Conservation (phyloP, 2,888 invertebrate genomes). For the Arctia plantaginis region DNA sequence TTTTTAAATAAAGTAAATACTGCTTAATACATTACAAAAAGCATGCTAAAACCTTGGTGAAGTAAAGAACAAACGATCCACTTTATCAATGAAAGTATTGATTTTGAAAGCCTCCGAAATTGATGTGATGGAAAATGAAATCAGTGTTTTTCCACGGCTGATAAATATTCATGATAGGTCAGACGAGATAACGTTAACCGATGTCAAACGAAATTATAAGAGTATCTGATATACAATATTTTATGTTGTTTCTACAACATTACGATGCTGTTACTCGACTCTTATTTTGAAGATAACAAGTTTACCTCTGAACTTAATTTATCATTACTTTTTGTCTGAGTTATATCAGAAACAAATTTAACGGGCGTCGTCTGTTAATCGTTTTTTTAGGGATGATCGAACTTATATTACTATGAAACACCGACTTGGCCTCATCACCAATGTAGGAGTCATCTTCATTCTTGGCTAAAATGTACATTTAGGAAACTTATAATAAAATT, state of each 20-base stretch:
- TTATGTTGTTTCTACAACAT: constrained; percentile 19
- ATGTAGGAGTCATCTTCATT: no score
- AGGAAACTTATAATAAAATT: not conserved
- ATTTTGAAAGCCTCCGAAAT: constrained; percentile 50
- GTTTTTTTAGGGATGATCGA: not conserved
- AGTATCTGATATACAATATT: constrained; percentile 24
- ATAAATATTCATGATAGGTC: constrained; percentile 80
- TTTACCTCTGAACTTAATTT: constrained; percentile 25
- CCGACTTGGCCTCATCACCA: not conserved
- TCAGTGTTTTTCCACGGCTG: constrained; percentile 76
- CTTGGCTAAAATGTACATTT: no score
- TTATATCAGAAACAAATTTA: not conserved
- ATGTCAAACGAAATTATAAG: constrained; percentile 60
- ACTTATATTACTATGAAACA: not conserved
- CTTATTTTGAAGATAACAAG: constrained; percentile 24
- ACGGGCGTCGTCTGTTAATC: not conserved
- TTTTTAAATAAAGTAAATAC: no score
- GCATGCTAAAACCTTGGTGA: not conserved
- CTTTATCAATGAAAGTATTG: constrained; percentile 56
- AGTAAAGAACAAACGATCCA: constrained; percentile 23
- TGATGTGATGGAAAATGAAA: constrained; percentile 60
- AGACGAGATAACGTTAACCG: constrained; percentile 64
- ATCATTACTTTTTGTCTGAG: constrained; percentile 6
- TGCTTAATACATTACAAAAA: not conserved
- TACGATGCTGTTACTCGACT: constrained; percentile 13